phyloP scores from a whole-genome alignment of 2,888 invertebrate species.

The Bellardia pandia region DNA sequence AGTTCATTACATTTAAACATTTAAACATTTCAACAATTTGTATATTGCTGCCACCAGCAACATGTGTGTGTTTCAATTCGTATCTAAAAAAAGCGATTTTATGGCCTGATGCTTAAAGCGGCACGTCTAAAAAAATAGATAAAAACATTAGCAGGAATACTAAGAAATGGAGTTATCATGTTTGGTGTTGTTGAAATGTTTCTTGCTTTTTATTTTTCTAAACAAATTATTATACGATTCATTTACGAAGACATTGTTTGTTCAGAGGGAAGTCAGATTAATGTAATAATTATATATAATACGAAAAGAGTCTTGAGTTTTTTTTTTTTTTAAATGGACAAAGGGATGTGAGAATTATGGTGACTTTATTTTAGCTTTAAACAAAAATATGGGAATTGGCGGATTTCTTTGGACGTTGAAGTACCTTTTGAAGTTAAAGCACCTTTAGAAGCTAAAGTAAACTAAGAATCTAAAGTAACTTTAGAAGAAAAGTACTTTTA shows the following conservation, averaged over 20 bases:
- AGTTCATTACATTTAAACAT: constrained; percentile 57
- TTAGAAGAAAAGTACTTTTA: too few species aligned
- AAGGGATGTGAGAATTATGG: neutral
- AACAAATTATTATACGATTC: constrained; percentile 40
- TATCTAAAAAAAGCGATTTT: constrained; percentile 35
- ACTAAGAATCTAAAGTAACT: too few species aligned
- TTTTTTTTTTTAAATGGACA: neutral
- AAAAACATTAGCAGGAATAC: neutral
- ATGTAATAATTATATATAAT: neutral
- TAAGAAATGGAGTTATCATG: constrained; percentile 48
- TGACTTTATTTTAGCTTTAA: too few species aligned
- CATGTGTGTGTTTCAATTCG: constrained; percentile 44
- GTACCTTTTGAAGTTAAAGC: too few species aligned
- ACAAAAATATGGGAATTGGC: too few species aligned
- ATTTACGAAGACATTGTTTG: constrained; percentile 25
- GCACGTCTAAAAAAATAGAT: constrained; percentile 20
- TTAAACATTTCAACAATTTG: constrained; percentile 12
- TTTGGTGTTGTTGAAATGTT: constrained; percentile 44
- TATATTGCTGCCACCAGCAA: neutral
- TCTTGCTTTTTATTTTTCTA: neutral
- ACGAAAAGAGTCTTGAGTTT: neutral
- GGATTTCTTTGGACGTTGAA: too few species aligned
- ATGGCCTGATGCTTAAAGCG: constrained; percentile 43
- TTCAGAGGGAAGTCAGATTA: neutral
- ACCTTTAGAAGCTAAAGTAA: too few species aligned